phyloP scores from a whole-genome alignment of 2,797 vertebrate species.

The Argya squamiceps region DNA sequence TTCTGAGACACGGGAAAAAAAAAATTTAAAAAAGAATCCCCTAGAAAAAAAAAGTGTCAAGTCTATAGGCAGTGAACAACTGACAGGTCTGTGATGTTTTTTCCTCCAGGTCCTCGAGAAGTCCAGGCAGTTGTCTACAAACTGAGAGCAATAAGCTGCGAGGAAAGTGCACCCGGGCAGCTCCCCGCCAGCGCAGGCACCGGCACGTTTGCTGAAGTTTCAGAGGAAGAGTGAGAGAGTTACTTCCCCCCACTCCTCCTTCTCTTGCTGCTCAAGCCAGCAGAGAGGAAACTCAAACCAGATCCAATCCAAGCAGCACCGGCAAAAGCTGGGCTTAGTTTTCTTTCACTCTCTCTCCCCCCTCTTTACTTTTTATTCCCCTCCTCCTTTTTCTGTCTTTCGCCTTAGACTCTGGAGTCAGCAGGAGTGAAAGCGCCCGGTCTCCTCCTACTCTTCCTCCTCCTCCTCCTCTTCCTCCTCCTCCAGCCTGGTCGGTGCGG shows the following conservation, averaged over 20 bases:
- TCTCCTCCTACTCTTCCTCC: constrained; percentile 10
- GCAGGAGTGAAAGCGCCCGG: neutral
- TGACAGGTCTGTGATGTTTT: constrained; percentile 28
- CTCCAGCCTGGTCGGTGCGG: neutral
- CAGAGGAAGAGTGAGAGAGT: constrained; percentile 20
- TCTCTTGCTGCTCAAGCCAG: constrained; percentile 49
- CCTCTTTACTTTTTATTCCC: constrained; percentile 45
- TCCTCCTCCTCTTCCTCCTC: neutral
- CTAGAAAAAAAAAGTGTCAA: neutral
- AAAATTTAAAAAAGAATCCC: neutral
- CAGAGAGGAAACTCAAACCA: constrained; percentile 64
- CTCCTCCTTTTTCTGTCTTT: constrained; percentile 40
- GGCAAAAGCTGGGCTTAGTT: constrained; percentile 61
- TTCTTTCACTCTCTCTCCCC: constrained; percentile 42
- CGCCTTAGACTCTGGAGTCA: constrained; percentile 16
- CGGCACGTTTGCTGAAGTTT: constrained; percentile 29
- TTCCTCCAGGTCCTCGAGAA: constrained; percentile 29
- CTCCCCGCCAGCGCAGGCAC: constrained; percentile 47
- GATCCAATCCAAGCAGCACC: constrained; percentile 58
- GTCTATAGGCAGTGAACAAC: constrained; percentile 8
- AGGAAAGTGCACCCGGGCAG: constrained; percentile 30
- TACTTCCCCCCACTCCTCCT: constrained; percentile 55
- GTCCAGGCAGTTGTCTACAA: constrained; percentile 50
- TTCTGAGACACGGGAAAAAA: neutral
- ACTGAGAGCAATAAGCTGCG: constrained; percentile 32